phyloP scores from a whole-genome alignment of 2,888 invertebrate species.

The Arrhopalites spinosus region DNA sequence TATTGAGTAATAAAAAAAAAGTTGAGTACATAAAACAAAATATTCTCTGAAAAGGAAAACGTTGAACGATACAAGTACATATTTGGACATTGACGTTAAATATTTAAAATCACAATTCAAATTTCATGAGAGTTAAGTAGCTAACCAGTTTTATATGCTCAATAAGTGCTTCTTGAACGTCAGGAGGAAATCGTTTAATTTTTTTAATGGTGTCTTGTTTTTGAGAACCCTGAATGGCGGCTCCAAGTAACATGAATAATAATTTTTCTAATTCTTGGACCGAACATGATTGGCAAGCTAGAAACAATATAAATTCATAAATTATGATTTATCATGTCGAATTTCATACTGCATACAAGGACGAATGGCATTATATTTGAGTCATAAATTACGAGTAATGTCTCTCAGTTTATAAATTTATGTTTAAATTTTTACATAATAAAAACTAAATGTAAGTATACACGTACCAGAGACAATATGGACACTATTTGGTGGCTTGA shows the following conservation, averaged over 20 bases:
- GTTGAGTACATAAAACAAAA: neutral
- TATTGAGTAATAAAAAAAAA: slow-evolving; percentile 27
- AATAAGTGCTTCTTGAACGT: slow-evolving; percentile 54
- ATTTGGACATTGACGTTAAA: too few relatives aligned
- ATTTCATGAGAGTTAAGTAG: neutral
- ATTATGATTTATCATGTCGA: too few relatives aligned
- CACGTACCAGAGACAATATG: slow-evolving; percentile 50
- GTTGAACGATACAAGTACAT: too few relatives aligned
- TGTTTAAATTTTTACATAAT: too few relatives aligned
- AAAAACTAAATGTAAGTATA: too few relatives aligned
- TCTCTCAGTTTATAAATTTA: too few relatives aligned
- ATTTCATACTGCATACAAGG: too few relatives aligned
- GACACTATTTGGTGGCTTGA: slow-evolving; percentile 54
- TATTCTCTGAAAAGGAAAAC: too few relatives aligned
- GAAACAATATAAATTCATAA: too few relatives aligned
- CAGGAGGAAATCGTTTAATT: slow-evolving; percentile 52
- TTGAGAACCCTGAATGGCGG: slow-evolving; percentile 54
- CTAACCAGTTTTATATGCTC: slow-evolving; percentile 54
- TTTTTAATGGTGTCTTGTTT: slow-evolving; percentile 54
- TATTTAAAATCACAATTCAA: neutral
- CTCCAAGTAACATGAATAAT: slow-evolving; percentile 53
- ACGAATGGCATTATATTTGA: too few relatives aligned
- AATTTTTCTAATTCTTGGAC: slow-evolving; percentile 55
- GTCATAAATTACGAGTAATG: too few relatives aligned
- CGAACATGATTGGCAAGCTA: slow-evolving; percentile 51